Evolutionary conservation across 1,140 invertebrate species (phyloP).

Genomic region (Cepaea nemoralis): DNA sequence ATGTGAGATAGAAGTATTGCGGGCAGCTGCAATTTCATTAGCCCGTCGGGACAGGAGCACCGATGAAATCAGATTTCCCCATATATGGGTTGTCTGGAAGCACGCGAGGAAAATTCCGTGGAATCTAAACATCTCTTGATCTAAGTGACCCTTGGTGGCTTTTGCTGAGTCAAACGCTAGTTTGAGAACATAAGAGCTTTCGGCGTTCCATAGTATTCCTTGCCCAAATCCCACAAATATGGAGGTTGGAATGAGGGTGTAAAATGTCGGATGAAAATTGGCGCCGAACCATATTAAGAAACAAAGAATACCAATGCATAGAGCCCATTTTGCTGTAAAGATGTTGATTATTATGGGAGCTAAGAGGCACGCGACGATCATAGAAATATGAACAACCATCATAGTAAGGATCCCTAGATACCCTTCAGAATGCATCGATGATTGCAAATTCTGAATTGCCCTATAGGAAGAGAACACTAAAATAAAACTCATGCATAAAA

Average conservation of each 20-base stretch:
- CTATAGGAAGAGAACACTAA: conserved; percentile 69
- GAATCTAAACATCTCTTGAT: conserved; percentile 68
- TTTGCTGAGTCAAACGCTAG: conserved; percentile 67
- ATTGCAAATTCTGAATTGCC: conserved; percentile 70
- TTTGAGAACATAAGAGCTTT: conserved; percentile 68
- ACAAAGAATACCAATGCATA: conserved; percentile 65
- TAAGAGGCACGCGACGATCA: conserved; percentile 66
- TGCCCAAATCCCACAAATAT: conserved; percentile 68
- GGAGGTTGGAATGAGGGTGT: conserved; percentile 67
- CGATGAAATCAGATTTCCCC: conserved; percentile 70
- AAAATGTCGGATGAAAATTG: conserved; percentile 69
- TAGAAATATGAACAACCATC: conserved; percentile 65
- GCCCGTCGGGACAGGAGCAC: conserved; percentile 51
- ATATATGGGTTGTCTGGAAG: conserved; percentile 72
- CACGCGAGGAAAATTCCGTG: conserved; percentile 71
- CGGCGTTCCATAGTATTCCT: conserved; percentile 69
- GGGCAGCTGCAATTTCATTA: not conserved
- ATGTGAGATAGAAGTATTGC: not conserved
- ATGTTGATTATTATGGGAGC: conserved; percentile 67
- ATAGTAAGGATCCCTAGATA: conserved; percentile 68
- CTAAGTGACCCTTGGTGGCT: conserved; percentile 57
- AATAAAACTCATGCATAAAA: conserved; percentile 68
- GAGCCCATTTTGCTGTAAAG: conserved; percentile 68
- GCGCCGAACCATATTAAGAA: conserved; percentile 68
- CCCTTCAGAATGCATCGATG: conserved; percentile 61